Evolutionary conservation across 2,888 invertebrate species (phyloP).

Genomic region (Rotaria socialis): DNA sequence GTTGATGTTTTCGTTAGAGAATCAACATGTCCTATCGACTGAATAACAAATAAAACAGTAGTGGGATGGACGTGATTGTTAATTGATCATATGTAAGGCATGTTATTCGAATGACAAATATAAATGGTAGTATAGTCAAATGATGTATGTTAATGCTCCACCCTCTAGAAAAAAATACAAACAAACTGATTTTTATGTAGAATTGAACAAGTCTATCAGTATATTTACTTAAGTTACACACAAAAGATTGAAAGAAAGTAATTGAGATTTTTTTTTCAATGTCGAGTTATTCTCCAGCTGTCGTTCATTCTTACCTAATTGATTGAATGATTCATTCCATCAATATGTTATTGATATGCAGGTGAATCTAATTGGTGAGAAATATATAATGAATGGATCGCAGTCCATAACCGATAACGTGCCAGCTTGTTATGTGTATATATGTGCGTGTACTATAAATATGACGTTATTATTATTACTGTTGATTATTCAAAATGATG

Average conservation of each 20-base stretch:
- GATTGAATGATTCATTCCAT: neutral
- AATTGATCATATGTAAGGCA: neutral
- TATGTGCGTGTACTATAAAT: neutral
- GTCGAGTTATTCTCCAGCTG: neutral
- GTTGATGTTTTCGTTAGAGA: neutral
- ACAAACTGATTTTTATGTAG: neutral
- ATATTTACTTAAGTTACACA: too few species aligned
- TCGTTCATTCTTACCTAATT: neutral
- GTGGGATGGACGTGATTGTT: neutral
- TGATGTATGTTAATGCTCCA: neutral
- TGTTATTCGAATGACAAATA: neutral
- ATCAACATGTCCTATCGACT: neutral
- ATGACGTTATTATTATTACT: neutral
- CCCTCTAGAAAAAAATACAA: neutral
- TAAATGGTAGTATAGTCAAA: neutral
- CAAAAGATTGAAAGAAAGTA: too few species aligned
- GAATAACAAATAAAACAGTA: neutral
- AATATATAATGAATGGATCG: conserved; percentile 5
- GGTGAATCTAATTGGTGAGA: neutral
- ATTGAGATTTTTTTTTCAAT: neutral
- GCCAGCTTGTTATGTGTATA: neutral
- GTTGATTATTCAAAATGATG: neutral
- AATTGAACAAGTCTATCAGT: neutral
- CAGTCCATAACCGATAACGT: neutral
- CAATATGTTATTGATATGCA: neutral